Evolutionary conservation across 1,140 invertebrate species (phyloP).

Genomic region (Aphelenchoides fujianensis): DNA sequence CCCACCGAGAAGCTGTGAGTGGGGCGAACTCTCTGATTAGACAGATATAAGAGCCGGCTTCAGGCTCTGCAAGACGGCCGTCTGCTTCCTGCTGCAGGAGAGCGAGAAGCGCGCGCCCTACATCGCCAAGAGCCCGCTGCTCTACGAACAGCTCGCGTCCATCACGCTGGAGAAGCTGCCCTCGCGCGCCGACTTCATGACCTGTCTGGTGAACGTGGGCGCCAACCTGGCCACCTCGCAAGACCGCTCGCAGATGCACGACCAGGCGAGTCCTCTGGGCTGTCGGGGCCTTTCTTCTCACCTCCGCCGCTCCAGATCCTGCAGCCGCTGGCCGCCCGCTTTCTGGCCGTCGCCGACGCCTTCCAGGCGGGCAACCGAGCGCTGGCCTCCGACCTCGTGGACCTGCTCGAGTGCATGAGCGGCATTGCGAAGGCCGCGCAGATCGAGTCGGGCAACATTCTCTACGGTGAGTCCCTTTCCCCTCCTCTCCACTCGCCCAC

Average conservation of each 20-base stretch:
- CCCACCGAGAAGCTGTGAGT: conserved; percentile 17
- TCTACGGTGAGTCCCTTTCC: background rate
- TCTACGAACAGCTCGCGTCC: conserved; percentile 13
- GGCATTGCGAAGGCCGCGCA: conserved; percentile 23
- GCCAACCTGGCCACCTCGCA: background rate
- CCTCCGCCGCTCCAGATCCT: conserved; percentile 1
- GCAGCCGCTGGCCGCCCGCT: conserved; percentile 15
- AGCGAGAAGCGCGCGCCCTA: conserved; percentile 13
- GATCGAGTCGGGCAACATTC: conserved; percentile 18
- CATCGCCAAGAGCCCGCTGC: conserved; percentile 10
- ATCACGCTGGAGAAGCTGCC: conserved; percentile 16
- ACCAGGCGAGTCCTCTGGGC: background rate
- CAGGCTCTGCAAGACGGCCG: conserved; percentile 17
- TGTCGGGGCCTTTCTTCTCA: background rate
- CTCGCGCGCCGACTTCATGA: conserved; percentile 6
- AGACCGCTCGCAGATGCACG: conserved; percentile 17
- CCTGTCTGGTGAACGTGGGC: conserved; percentile 18
- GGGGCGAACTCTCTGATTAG: background rate
- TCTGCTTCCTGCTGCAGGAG: conserved; percentile 19
- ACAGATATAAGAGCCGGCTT: background rate
- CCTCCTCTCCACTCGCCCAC: background rate
- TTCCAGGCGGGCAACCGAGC: background rate
- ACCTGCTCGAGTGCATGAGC: conserved; percentile 18
- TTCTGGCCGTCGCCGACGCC: background rate
- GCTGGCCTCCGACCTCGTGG: conserved; percentile 5